phyloP scores from a whole-genome alignment of 2,113 vertebrate species.

The Neopipo cinnamomea region DNA sequence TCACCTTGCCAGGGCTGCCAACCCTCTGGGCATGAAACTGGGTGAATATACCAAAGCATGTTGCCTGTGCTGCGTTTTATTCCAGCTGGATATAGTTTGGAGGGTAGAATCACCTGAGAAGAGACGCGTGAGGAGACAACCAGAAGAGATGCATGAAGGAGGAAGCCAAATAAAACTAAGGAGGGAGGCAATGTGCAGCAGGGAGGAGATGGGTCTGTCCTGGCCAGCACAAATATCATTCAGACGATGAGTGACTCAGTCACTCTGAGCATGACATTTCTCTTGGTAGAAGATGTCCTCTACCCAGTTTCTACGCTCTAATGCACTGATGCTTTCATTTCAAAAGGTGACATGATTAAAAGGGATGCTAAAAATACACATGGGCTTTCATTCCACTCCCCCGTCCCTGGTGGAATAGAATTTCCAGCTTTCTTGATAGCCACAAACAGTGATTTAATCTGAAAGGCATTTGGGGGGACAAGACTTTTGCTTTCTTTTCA shows the following conservation, averaged over 20 bases:
- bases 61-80: not conserved
- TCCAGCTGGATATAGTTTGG: not conserved
- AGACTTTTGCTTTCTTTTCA: not conserved
- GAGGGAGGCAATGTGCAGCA: not conserved
- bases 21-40: not conserved
- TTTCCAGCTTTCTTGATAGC: not conserved
- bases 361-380: conserved; percentile 50
- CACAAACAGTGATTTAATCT: not conserved
- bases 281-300: conserved; percentile 26
- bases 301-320: not conserved
- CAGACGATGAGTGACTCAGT: not conserved
- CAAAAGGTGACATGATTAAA: conserved; percentile 46
- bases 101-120: not conserved
- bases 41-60: not conserved
- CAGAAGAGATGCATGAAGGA: not conserved
- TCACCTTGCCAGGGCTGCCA: not conserved
- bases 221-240: not conserved
- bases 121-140: not conserved
- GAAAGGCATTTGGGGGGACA: not conserved
- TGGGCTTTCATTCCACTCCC: not conserved
- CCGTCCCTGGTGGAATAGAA: not conserved
- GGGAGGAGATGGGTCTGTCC: not conserved
- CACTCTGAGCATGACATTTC: conserved; percentile 21
- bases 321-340: conserved; percentile 46
- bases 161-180: not conserved